Conservation (phyloP, 2,113 vertebrate genomes). For the Tauraco erythrolophus region DNA sequence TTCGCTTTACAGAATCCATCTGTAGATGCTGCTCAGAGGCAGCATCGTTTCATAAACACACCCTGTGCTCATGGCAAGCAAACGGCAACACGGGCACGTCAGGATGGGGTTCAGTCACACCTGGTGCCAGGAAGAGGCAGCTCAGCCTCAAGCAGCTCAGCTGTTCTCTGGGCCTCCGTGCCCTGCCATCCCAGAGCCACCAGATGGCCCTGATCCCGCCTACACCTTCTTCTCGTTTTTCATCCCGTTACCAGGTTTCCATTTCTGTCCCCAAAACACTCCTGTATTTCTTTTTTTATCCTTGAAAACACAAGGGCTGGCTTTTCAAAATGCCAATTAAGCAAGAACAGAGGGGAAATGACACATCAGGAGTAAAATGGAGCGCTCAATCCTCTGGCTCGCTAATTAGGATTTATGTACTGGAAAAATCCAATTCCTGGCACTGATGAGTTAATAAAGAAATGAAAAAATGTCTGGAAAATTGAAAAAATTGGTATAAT, state of each 20-base stretch:
- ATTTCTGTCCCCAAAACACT: background rate
- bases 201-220: background rate
- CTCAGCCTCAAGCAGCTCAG: background rate
- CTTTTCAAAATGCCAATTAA: conserved; percentile 51
- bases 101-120: background rate
- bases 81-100: fast-evolving
- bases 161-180: background rate
- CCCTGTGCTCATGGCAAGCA: background rate
- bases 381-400: conserved; percentile 20
- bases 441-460: conserved; percentile 52
- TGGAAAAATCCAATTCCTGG: conserved; percentile 64
- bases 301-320: background rate
- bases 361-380: conserved; percentile 51
- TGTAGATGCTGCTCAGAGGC: background rate
- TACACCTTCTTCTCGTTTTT: background rate
- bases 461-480: conserved; percentile 59
- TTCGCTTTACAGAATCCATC: background rate
- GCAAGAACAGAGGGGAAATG: conserved; percentile 45
- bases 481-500: conserved; percentile 57
- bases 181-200: background rate
- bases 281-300: background rate
- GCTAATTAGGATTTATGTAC: conserved; percentile 66
- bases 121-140: background rate
- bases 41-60: background rate
- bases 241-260: background rate